Conservation (phyloP, 2,797 vertebrate species). For the Sebastes alutus region DNA sequence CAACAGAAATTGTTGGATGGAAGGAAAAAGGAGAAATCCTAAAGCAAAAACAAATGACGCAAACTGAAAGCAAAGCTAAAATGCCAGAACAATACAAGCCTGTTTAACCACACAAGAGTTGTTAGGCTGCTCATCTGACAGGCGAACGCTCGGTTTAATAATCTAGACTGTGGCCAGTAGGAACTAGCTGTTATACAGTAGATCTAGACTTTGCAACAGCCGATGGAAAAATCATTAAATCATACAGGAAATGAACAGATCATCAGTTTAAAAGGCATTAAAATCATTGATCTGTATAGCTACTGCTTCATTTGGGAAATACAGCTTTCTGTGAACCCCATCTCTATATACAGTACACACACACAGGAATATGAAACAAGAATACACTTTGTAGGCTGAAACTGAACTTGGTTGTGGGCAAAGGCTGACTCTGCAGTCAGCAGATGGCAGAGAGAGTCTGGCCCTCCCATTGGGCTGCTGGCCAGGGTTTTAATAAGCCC, state of each 20-base stretch:
- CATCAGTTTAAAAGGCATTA: not conserved
- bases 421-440: slow-evolving; percentile 1
- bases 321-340: not conserved
- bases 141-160: not conserved
- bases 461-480: slow-evolving; percentile 6
- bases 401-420: not conserved
- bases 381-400: not conserved
- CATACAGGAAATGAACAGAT: not conserved
- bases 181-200: not conserved
- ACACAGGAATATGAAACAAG: not conserved
- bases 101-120: not conserved
- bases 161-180: not conserved
- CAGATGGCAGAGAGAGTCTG: slow-evolving; percentile 18
- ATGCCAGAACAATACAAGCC: not conserved
- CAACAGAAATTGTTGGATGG: not conserved
- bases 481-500: slow-evolving; percentile 32
- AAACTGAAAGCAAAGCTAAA: not conserved
- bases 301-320: not conserved
- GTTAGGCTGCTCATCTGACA: not conserved
- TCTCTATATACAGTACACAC: not conserved
- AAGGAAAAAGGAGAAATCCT: not conserved
- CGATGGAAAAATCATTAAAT: not conserved
- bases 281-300: not conserved
- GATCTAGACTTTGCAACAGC: not conserved
- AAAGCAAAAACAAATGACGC: not conserved